These are phyloP conservation scores for Campoplex nolae DNA, from an alignment of 2,888 invertebrate species.

Conservation along the genomic window DNA sequence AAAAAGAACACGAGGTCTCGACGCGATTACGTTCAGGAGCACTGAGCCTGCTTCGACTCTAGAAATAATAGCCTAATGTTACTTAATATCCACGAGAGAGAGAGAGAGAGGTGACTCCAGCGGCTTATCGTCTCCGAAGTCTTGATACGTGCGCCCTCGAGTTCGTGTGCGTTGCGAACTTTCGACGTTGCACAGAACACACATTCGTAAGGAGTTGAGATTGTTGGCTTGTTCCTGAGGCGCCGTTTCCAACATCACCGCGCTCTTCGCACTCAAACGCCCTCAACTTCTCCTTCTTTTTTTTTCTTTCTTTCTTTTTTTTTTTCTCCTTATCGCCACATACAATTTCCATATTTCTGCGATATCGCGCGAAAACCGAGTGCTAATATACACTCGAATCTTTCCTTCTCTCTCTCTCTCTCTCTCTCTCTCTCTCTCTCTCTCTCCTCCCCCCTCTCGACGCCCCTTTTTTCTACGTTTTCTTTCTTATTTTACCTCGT, in stretches of 20 bases:
- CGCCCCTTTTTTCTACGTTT: slow-evolving; percentile 10
- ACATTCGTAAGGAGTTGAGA: neutral
- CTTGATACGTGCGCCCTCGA: neutral
- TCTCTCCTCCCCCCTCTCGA: neutral
- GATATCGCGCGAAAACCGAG: slow-evolving; percentile 68
- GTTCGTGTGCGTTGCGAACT: slow-evolving; percentile 25
- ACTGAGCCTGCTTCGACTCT: slow-evolving; percentile 54
- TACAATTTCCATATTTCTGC: slow-evolving; percentile 75
- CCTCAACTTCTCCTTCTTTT: slow-evolving; percentile 33
- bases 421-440: slow-evolving; percentile 24
- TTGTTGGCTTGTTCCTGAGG: slow-evolving; percentile 67
- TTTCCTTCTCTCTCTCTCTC: slow-evolving; percentile 25
- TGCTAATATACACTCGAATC: slow-evolving; percentile 51
- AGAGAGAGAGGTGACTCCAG: slow-evolving; percentile 46
- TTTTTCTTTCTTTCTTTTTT: neutral
- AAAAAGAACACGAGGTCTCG: slow-evolving; percentile 40
- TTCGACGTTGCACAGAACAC: slow-evolving; percentile 14
- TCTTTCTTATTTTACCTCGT: neutral
- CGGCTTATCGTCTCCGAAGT: slow-evolving; percentile 65
- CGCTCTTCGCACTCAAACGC: slow-evolving; percentile 25
- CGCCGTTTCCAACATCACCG: slow-evolving; percentile 57
- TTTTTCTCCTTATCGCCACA: slow-evolving; percentile 64
- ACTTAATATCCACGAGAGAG: slow-evolving; percentile 72
- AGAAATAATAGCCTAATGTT: slow-evolving; percentile 74
- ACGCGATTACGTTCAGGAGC: slow-evolving; percentile 52